These are phyloP conservation scores for Tachysurus vachellii DNA, from an alignment of 2,113 vertebrate species.

Conservation along the genomic window DNA sequence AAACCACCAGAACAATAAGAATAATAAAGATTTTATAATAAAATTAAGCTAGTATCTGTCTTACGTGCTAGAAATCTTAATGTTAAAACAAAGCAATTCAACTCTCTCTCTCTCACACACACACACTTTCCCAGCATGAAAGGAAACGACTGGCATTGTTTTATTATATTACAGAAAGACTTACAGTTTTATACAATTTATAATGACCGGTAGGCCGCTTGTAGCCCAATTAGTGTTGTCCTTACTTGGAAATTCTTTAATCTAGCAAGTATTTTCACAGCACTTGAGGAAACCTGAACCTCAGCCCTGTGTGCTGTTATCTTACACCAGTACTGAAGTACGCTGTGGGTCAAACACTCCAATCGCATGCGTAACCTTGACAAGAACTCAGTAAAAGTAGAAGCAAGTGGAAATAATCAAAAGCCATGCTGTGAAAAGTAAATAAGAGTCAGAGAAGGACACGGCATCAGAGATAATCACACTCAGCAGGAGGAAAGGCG, in stretches of 20 bases:
- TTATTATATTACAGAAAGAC: slow-evolving; percentile 5
- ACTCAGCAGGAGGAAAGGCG: slow-evolving; percentile 17
- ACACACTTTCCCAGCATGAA: neutral
- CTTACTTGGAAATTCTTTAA: neutral
- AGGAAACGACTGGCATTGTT: neutral
- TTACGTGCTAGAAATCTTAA: neutral
- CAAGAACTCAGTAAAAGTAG: slow-evolving; percentile 14
- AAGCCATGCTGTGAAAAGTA: slow-evolving; percentile 55
- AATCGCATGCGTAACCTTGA: slow-evolving; percentile 42
- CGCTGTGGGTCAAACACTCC: slow-evolving; percentile 30
- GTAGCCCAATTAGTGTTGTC: neutral
- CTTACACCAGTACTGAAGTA: slow-evolving; percentile 4
- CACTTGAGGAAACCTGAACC: slow-evolving; percentile 19
- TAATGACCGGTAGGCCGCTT: neutral
- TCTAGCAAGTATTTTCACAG: slow-evolving; percentile 1
- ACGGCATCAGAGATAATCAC: slow-evolving; percentile 2
- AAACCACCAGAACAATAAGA: neutral
- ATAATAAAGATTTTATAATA: neutral
- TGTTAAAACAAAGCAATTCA: neutral
- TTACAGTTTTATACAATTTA: neutral
- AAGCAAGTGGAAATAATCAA: slow-evolving; percentile 20
- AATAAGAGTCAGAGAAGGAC: slow-evolving; percentile 43
- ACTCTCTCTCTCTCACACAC: neutral
- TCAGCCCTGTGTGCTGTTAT: neutral
- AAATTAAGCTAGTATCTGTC: neutral